Evolutionary conservation across 2,797 vertebrate genomes (phyloP), one percentile per base, ranked within the genome.

Genomic region (Gila robusta): DNA sequence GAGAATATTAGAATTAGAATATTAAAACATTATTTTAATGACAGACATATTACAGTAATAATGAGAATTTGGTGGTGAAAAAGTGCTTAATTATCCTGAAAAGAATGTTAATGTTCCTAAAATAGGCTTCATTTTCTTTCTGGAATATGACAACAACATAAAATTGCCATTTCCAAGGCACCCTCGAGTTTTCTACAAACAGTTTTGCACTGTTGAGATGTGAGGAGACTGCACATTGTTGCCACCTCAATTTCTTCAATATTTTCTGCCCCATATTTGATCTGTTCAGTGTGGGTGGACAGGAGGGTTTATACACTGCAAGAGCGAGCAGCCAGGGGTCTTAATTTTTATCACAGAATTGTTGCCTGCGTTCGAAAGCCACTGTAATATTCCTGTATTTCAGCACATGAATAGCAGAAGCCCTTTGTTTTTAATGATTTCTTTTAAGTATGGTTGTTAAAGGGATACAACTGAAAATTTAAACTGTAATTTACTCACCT

Each of bases 181-280:
- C 4, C 19, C 26, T 49, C 39, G 9, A 59, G 69, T 44, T 74
- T 62, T 64, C 54, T 47, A 19, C 28, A 64, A 76, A 83, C 52
- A 73, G 8, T 83, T 67, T 16, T 3, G 8, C 28, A 37, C 12
- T 37, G 14, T 62, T 62, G 23, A 64, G 71, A 76, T 35, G 28
- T 28, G 17, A 49, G 14, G 14, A 28, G 52, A 82, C 1, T 2
- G 39, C 37, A 39, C 54, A 35, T 83, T 62, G 19, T 54, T 47
- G 32, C 49, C 56, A 14, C 47, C 14, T 49, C 4, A 16, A 16
- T 49, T 49, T 49, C 47, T 49, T 49, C 47, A 49, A 16, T 49
- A 54, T 41, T 67, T 83, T 52, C 47, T 69, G 32, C 35, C 47
- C 44, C 47, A 2, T 54, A 35, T 84, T 78, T 84, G 82, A 78